Evolutionary conservation across 2,888 invertebrate genomes (phyloP).

Genomic region (Orchesella flavescens): DNA sequence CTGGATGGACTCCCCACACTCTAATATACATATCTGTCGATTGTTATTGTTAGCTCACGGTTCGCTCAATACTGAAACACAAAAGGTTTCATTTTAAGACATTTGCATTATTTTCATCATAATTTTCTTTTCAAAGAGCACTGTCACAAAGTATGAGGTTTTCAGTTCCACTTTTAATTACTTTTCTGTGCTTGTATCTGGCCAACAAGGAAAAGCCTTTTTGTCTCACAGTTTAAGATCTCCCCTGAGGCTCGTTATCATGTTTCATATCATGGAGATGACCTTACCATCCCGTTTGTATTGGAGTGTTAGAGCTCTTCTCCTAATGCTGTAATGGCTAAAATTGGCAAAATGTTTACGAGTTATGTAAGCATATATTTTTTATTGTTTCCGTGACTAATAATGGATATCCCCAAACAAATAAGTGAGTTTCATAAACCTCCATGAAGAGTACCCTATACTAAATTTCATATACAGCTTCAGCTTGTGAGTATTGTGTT

Average conservation of each 20-base stretch:
- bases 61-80: not conserved
- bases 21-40: too few relatives aligned
- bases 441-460: too few relatives aligned
- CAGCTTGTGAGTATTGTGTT: too few relatives aligned
- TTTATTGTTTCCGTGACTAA: too few relatives aligned
- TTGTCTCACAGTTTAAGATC: conserved; percentile 23
- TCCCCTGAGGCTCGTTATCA: conserved; percentile 24
- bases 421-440: too few relatives aligned
- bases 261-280: conserved; percentile 1
- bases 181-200: not conserved
- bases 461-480: too few relatives aligned
- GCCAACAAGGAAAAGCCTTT: conserved; percentile 14
- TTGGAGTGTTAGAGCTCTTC: not conserved
- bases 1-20: too few relatives aligned
- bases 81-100: not conserved
- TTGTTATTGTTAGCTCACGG: too few relatives aligned
- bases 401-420: too few relatives aligned
- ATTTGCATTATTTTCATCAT: not conserved
- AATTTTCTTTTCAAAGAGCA: conserved; percentile 9
- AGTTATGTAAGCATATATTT: too few relatives aligned
- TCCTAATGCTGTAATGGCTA: too few relatives aligned
- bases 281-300: conserved; percentile 6
- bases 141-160: conserved; percentile 5
- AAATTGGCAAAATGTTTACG: too few relatives aligned
- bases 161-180: conserved; percentile 35